Percentiles rank a stretch among this genome's conserved stretches.
Conservation (phyloP, 2,113 vertebrate genomes). For the Siniperca chuatsi region DNA sequence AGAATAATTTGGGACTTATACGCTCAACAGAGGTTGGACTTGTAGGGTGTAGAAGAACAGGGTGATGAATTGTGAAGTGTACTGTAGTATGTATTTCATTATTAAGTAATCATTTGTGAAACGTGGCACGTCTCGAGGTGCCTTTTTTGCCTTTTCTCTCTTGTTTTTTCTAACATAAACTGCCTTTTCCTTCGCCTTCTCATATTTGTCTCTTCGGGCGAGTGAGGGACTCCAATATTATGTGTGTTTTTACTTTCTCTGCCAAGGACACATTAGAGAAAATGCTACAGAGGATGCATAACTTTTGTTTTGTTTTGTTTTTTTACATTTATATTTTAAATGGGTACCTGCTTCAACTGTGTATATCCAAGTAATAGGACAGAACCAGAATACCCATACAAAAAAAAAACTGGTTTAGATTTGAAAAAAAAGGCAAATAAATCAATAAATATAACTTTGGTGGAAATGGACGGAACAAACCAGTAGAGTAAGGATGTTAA, state of each 20-base stretch:
- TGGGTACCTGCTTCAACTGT: slow-evolving; percentile 64
- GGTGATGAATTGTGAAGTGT: slow-evolving; percentile 74
- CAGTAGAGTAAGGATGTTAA: slow-evolving; percentile 51
- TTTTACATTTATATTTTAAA: slow-evolving; percentile 47
- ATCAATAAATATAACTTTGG: slow-evolving; percentile 46
- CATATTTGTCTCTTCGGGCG: slow-evolving; percentile 56
- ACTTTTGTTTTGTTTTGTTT: slow-evolving; percentile 31
- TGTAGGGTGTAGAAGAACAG: slow-evolving; percentile 63
- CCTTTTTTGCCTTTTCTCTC: slow-evolving; percentile 73
- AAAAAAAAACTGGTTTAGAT: neutral
- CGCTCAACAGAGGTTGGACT: slow-evolving; percentile 57
- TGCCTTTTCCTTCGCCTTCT: slow-evolving; percentile 81
- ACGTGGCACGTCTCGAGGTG: slow-evolving; percentile 74
- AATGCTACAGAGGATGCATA: slow-evolving; percentile 54
- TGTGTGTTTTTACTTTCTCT: slow-evolving; percentile 73
- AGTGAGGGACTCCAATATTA: slow-evolving; percentile 50
- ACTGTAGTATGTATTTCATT: slow-evolving; percentile 74
- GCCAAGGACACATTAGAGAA: slow-evolving; percentile 75
- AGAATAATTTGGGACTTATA: slow-evolving; percentile 56
- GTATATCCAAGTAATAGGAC: slow-evolving; percentile 52
- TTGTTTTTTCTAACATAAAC: slow-evolving; percentile 73
- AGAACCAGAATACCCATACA: slow-evolving; percentile 50
- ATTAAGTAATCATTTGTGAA: slow-evolving; percentile 72
- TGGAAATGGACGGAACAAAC: slow-evolving; percentile 49
- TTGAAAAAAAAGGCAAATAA: slow-evolving; percentile 32